Base-by-base conservation (phyloP, 2,797 vertebrate species). In the Rhinichthys osculus region DNA sequence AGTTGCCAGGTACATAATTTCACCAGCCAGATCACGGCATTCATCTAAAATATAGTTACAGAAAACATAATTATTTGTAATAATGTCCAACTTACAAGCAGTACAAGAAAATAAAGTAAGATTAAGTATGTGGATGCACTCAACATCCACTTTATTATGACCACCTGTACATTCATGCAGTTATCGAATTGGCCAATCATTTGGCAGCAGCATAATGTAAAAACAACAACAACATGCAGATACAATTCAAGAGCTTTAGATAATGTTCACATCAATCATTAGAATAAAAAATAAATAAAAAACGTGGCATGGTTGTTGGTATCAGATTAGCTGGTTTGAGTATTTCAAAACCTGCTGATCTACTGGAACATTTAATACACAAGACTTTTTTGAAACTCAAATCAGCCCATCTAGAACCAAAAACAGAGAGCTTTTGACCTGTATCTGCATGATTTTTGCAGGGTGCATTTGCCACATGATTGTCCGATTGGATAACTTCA, bases 1-100 rank as follows among this genome's bases (percentile, higher is more conserved):
- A 7, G 71, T 21, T 76, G 82, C 71, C 8, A 83, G 71, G 57
- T 67, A 52, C 54, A 50, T 76, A 52, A 66, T 7, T 2, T 83
- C 82, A 35, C 72, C 71, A 74, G 82, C 81, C 52, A 82, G 69
- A 40, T 72, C 81, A 44, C 35, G 30, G 81, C 82, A 83, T 83
- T 76, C 71, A 83, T 83, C 30, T 67, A 50, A 83, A 73, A 74
- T 83, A 62, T 6, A 64, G 66, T n/a, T 57, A 6, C 17, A 82
- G 3, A n/a, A 4, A 70, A 23, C 27, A 54, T 17, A 52, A 52
- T 33, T 38, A 70, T 81, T 81, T 70, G 27, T 27, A 54, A 81
- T 69, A 21, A 42, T 81, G n/a, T 44, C 44, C 40, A 57, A 54
- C 21, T 50, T 54, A 3, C 33, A 71, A 23, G 7, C 23, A 82